Percentiles rank a stretch among this genome's conserved stretches.
phyloP scores from a whole-genome alignment of 2,888 invertebrate species.

The Taphrorychus bicolor region DNA sequence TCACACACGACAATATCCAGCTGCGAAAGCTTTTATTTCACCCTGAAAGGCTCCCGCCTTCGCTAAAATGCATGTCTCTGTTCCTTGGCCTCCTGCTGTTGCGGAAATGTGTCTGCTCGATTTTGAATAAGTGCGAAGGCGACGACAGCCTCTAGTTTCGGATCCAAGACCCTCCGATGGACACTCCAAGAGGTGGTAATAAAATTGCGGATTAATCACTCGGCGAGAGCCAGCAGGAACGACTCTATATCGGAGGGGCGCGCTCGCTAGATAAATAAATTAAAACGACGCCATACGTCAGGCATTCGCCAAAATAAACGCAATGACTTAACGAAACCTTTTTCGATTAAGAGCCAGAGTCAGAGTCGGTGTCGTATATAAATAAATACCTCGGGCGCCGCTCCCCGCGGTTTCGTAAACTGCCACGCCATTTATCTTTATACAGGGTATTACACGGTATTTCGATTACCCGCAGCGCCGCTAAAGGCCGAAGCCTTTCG shows the following conservation, averaged over 20 bases:
- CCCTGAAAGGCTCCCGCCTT: not conserved
- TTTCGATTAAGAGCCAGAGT: slow-evolving; percentile 28
- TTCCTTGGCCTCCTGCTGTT: slow-evolving; percentile 1
- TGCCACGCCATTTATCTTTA: slow-evolving; percentile 58
- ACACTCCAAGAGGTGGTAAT: too few relatives aligned
- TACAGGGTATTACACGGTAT: slow-evolving; percentile 57
- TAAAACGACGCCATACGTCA: slow-evolving; percentile 5
- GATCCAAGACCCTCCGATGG: too few relatives aligned
- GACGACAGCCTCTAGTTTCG: too few relatives aligned
- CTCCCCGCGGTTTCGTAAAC: slow-evolving; percentile 53
- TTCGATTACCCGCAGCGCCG: slow-evolving; percentile 58
- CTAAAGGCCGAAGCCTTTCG: slow-evolving; percentile 47
- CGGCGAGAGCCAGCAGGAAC: too few relatives aligned
- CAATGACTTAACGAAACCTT: slow-evolving; percentile 25
- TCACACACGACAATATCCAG: not conserved
- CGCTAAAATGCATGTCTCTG: not conserved
- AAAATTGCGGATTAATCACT: too few relatives aligned
- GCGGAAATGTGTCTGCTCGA: not conserved
- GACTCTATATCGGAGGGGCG: too few relatives aligned
- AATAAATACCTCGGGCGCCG: slow-evolving; percentile 39
- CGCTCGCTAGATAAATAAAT: not conserved
- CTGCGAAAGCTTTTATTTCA: slow-evolving; percentile 4
- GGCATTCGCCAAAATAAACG: slow-evolving; percentile 12
- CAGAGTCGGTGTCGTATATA: slow-evolving; percentile 25
- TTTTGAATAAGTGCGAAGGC: not conserved